Conservation (phyloP, 1,140 invertebrate genomes). For the Drosophila simulans region DNA sequence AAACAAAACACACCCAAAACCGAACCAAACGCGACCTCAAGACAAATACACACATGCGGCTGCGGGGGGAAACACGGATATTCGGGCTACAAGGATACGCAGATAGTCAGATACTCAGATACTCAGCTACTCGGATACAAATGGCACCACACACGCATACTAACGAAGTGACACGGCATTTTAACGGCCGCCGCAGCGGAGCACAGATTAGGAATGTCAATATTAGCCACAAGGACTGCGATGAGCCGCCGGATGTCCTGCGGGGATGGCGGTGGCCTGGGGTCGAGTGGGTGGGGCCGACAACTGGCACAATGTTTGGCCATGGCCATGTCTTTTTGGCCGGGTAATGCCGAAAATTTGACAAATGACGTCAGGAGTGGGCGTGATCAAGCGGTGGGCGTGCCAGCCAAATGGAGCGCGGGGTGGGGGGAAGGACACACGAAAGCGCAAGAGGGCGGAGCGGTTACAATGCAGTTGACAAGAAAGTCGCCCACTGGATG, state of each 20-base stretch:
- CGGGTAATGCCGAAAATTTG: slow-evolving; percentile 54
- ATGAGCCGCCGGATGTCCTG: slow-evolving; percentile 34
- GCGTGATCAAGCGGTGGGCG: slow-evolving; percentile 22
- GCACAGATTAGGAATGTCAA: slow-evolving; percentile 81
- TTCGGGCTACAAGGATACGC: slow-evolving; percentile 7
- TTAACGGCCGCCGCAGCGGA: slow-evolving; percentile 67
- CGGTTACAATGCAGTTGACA: slow-evolving; percentile 60
- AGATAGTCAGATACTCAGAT: slow-evolving; percentile 25
- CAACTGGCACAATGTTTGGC: slow-evolving; percentile 42
- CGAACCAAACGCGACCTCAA: slow-evolving; percentile 38
- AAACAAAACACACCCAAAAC: slow-evolving; percentile 72
- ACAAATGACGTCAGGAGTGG: slow-evolving; percentile 76
- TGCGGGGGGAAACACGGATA: slow-evolving; percentile 14
- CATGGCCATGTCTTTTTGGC: slow-evolving; percentile 31
- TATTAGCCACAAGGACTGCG: slow-evolving; percentile 67
- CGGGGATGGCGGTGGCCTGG: neutral
- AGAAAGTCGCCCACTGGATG: slow-evolving; percentile 20
- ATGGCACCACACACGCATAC: slow-evolving; percentile 77
- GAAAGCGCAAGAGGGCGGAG: slow-evolving; percentile 46
- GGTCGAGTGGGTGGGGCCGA: slow-evolving; percentile 33
- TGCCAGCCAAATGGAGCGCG: neutral
- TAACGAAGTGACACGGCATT: slow-evolving; percentile 81
- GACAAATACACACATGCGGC: slow-evolving; percentile 41
- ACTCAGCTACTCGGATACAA: slow-evolving; percentile 47
- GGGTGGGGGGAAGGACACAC: neutral